phyloP scores from a whole-genome alignment of 1,140 invertebrate genomes.

The Brachionus sp. region DNA sequence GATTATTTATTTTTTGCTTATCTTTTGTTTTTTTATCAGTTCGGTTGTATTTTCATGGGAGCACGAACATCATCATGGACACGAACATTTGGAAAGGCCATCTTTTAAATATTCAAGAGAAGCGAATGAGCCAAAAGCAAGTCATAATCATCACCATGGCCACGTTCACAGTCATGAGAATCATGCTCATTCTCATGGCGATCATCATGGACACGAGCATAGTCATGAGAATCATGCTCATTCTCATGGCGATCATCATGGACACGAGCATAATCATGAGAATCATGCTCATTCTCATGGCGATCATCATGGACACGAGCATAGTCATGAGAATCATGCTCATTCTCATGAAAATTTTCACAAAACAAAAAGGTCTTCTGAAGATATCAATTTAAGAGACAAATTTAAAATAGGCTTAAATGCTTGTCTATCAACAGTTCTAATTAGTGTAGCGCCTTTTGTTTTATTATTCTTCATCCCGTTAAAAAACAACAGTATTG shows the following conservation, averaged over 20 bases:
- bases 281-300: constrained; percentile 6
- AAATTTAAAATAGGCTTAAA: background rate
- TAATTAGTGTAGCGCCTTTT: constrained; percentile 89
- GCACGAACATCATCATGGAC: background rate
- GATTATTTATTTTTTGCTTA: background rate
- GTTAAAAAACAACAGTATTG: constrained; percentile 68
- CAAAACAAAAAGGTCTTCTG: background rate
- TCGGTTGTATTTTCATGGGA: background rate
- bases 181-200: background rate
- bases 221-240: background rate
- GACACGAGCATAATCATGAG: background rate
- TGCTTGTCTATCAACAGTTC: constrained; percentile 66
- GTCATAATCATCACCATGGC: background rate
- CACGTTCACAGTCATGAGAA: background rate
- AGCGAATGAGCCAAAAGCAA: background rate
- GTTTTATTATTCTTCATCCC: constrained; percentile 89
- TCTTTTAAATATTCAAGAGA: constrained; percentile 34
- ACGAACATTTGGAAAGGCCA: background rate
- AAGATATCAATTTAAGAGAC: constrained; percentile 4
- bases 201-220: background rate
- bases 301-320: background rate
- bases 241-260: background rate
- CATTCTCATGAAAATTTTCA: background rate
- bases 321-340: background rate
- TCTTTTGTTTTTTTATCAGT: background rate